phyloP scores from a whole-genome alignment of 2,797 vertebrate genomes.

The Alectoris magna region DNA sequence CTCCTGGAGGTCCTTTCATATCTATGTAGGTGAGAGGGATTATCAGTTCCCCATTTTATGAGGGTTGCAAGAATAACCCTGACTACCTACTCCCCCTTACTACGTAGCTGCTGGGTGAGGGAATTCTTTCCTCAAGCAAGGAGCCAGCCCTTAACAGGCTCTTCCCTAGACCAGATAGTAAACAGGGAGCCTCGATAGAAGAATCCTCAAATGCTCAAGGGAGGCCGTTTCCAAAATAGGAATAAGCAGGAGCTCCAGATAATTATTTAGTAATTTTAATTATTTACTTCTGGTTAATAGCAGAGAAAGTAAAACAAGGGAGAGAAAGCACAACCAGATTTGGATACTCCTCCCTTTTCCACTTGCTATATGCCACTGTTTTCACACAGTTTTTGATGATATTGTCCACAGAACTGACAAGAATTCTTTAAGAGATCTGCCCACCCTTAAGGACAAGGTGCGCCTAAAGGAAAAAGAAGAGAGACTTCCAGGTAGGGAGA shows the following conservation, averaged over 20 bases:
- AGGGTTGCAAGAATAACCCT: not conserved
- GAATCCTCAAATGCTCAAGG: not conserved
- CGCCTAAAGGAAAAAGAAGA: not conserved
- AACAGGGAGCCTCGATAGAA: not conserved
- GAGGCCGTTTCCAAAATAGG: not conserved
- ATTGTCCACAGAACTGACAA: not conserved
- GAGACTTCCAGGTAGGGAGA: not conserved
- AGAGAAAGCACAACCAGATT: not conserved
- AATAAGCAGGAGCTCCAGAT: constrained; percentile 8
- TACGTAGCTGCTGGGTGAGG: not conserved
- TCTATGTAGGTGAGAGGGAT: not conserved
- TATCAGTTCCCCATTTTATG: not conserved
- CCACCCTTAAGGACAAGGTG: not conserved
- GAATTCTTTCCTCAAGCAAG: not conserved
- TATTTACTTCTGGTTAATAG: constrained; percentile 1
- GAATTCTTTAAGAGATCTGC: not conserved
- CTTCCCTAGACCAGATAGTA: not conserved
- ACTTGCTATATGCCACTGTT: constrained; percentile 1
- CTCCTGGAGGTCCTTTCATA: not conserved
- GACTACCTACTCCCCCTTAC: not conserved
- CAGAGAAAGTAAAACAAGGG: not conserved
- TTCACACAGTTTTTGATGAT: not conserved
- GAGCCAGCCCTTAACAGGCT: not conserved
- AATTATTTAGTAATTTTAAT: constrained; percentile 22
- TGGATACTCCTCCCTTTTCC: not conserved